phyloP scores from a whole-genome alignment of 2,113 vertebrate genomes.

The Chunga burmeisteri region DNA sequence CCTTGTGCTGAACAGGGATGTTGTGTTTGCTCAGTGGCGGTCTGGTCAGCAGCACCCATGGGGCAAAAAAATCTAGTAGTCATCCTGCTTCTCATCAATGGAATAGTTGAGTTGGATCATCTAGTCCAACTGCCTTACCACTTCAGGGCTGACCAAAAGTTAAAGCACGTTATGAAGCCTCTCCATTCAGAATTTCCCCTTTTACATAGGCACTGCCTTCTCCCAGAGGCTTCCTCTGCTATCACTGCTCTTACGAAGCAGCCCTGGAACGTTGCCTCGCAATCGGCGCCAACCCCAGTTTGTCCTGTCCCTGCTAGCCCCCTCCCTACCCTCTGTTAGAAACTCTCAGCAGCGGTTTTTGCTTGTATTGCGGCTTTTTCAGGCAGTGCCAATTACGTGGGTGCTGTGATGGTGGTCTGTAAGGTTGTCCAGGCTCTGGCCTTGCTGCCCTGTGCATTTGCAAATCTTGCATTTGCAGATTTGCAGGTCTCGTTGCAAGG shows the following conservation, averaged over 20 bases:
- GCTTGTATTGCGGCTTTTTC: not conserved
- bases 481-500: not conserved
- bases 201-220: not conserved
- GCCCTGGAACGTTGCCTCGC: not conserved
- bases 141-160: not conserved
- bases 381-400: not conserved
- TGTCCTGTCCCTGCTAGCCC: not conserved
- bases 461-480: not conserved
- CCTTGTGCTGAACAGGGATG: not conserved
- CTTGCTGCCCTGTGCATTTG: not conserved
- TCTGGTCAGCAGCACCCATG: not conserved
- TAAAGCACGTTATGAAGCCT: not conserved
- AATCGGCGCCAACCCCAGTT: not conserved
- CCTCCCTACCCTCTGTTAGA: not conserved
- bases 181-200: not conserved
- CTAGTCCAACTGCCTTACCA: not conserved
- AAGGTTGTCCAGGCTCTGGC: not conserved
- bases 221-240: not conserved
- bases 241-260: not conserved
- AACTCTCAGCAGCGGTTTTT: not conserved
- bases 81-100: not conserved
- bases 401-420: not conserved
- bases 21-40: not conserved
- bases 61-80: not conserved
- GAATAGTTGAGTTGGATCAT: not conserved